Conservation (phyloP, 30 jellyfish, hydroid and myxozoan genomes). For the Aurelia aurita complex sp. Pacific region DNA sequence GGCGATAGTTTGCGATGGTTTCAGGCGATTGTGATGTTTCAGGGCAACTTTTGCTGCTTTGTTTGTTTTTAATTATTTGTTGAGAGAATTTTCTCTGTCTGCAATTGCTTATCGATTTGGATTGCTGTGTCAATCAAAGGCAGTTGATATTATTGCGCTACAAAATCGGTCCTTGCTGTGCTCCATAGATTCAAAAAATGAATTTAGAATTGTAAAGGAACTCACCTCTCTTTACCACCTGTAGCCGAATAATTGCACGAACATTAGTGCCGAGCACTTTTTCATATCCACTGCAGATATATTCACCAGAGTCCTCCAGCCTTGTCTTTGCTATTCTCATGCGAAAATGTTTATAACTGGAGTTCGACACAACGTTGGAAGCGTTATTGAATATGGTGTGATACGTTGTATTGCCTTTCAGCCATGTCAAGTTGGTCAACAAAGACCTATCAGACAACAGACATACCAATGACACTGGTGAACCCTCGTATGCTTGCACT, state of each 20-base stretch:
- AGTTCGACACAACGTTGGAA: neutral
- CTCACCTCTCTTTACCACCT: too few relatives aligned
- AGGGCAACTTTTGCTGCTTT: too few relatives aligned
- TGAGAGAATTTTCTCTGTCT: too few relatives aligned
- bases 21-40: too few relatives aligned
- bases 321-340: neutral
- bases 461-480: neutral
- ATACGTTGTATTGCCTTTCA: neutral
- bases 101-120: too few relatives aligned
- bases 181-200: too few relatives aligned
- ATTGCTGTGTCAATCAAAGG: too few relatives aligned
- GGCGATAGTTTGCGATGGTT: too few relatives aligned
- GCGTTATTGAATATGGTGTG: neutral
- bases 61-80: too few relatives aligned
- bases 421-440: slow-evolving; percentile 12
- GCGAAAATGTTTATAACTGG: neutral
- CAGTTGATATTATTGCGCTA: too few relatives aligned
- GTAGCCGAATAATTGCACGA: neutral
- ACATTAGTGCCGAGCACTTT: slow-evolving; percentile 15
- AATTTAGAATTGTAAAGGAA: too few relatives aligned
- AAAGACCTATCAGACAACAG: slow-evolving; percentile 1
- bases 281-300: slow-evolving; percentile 28
- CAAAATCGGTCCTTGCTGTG: too few relatives aligned
- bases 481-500: neutral
- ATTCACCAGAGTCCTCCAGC: neutral